phyloP scores from a whole-genome alignment of 2,797 vertebrate species.

The Protonibea diacanthus region DNA sequence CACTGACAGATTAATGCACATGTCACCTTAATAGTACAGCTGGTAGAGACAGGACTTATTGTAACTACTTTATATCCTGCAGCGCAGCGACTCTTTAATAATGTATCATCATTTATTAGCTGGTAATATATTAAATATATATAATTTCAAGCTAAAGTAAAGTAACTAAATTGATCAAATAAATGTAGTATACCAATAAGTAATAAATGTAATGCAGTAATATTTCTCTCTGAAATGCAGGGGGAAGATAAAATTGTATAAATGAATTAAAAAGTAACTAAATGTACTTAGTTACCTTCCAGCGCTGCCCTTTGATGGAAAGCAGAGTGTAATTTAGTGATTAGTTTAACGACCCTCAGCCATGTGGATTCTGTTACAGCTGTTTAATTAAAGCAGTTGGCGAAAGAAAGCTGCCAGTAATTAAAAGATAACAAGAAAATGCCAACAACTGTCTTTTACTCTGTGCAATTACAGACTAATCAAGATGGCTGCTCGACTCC shows the following conservation, averaged over 20 bases:
- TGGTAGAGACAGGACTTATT: neutral
- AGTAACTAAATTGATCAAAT: neutral
- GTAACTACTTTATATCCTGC: neutral
- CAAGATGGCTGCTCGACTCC: conserved; percentile 19
- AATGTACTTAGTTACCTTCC: neutral
- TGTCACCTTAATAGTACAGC: neutral
- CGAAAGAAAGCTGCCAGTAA: conserved; percentile 39
- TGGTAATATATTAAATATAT: neutral
- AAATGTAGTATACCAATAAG: too few species aligned
- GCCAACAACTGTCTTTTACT: conserved; percentile 19
- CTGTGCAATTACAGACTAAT: conserved; percentile 54
- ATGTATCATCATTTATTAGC: neutral
- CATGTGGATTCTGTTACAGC: neutral
- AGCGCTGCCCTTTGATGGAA: neutral
- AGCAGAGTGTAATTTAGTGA: neutral
- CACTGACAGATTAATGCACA: neutral
- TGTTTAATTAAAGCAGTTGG: conserved; percentile 55
- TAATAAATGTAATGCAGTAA: neutral
- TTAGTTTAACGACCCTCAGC: neutral
- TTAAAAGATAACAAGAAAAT: conserved; percentile 73
- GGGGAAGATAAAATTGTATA: too few species aligned
- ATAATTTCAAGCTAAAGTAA: neutral
- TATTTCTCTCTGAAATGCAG: neutral
- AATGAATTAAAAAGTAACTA: too few species aligned
- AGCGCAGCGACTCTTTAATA: neutral